Evolutionary conservation across 2,888 invertebrate species (phyloP), one percentile per base, ranked within the genome.

Genomic region (Meta bourneti): DNA sequence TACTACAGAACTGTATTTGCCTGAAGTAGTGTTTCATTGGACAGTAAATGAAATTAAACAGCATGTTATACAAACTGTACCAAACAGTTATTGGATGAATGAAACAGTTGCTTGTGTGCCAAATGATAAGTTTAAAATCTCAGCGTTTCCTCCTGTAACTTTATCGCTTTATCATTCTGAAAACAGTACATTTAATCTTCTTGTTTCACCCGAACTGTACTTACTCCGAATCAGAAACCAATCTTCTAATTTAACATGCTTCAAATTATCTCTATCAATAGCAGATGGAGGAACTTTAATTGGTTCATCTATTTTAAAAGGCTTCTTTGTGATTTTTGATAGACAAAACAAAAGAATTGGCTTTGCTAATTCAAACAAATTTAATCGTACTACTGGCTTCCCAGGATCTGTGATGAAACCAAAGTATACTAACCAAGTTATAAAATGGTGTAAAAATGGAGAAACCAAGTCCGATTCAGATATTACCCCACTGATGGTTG

Each of bases 1-100:
- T 0, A 96, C 96, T 0, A 96, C 96, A 4, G 96, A 96, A 94
- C 95, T 96, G 70, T 95, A 96, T 92, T 94, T 96, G 85, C 96
- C 96, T 0, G 95, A 95, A 90, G 94, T 94, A 89, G 95, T 96
- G 1, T 95, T 94, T 84, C 49, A 75, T 16, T 81, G 85, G 85
- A 16, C 91, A 9, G n/a, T 90, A 7, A 11, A 74, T 51, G 48
- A 54, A 74, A 80, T 93, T 8, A 89, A 89, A 51, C 13, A 51
- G n/a, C 16, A 71, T 52, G 70, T 70, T 5, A 75, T 71, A 9
- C 20, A 87, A n/a, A 34, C 19, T 61, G 83, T 93, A 7, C 93
- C 93, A 0, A 93, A 93, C 48, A 91, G 93, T 6, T 95, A 95
- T 93, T 95, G 95, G 94, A 83, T 75, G 7, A 95, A 95, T 16